Evolutionary conservation across 2,888 invertebrate genomes (phyloP).

Genomic region (Eupithecia abbreviata): DNA sequence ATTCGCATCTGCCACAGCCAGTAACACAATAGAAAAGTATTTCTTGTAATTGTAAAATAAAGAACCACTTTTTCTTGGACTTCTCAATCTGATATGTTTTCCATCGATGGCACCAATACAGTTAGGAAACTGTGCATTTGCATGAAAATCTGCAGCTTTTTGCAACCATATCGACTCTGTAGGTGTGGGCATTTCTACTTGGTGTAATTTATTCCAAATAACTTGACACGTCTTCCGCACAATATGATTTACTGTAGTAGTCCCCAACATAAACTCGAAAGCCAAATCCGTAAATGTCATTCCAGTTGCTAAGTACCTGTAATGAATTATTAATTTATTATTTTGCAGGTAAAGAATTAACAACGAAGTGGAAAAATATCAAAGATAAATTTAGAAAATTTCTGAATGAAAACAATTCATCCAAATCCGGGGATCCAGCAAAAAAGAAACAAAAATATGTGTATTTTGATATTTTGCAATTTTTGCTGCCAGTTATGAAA

Average conservation of each 20-base stretch:
- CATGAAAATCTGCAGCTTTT: constrained; percentile 24
- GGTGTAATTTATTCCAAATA: constrained; percentile 21
- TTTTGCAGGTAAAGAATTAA: constrained; percentile 26
- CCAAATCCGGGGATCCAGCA: constrained; percentile 1
- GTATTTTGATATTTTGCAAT: neutral
- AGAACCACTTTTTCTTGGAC: constrained; percentile 29
- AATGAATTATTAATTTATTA: constrained; percentile 29
- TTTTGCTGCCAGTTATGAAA: constrained; percentile 8
- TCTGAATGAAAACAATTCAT: constrained; percentile 25
- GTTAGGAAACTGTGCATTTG: constrained; percentile 36
- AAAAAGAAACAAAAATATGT: constrained; percentile 5
- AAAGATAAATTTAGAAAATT: constrained; percentile 24
- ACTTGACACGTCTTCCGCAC: constrained; percentile 13
- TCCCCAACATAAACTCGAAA: neutral
- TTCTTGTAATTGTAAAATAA: constrained; percentile 33
- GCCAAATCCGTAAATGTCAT: constrained; percentile 2
- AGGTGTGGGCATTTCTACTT: constrained; percentile 27
- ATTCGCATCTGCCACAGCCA: constrained; percentile 28
- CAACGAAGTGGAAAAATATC: constrained; percentile 24
- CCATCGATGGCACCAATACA: constrained; percentile 40
- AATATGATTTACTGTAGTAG: constrained; percentile 2
- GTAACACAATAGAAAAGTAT: constrained; percentile 26
- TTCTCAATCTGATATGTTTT: constrained; percentile 42
- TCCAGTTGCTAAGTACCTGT: constrained; percentile 28
- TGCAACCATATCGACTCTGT: constrained; percentile 17